Evolutionary conservation across 2,888 invertebrate species (phyloP).

Genomic region (Alloscopus bannaensis): DNA sequence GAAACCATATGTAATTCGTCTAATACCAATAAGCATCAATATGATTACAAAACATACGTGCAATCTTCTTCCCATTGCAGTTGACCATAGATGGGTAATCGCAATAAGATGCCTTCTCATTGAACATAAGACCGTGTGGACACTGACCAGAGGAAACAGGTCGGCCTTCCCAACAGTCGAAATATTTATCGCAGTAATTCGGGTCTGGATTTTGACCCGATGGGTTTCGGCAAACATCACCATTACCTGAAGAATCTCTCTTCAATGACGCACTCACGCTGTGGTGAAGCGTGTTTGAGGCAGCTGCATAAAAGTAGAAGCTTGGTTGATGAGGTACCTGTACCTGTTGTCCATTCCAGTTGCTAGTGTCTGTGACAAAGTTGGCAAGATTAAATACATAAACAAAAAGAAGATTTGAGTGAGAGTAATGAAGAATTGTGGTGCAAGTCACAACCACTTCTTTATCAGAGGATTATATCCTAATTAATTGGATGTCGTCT

Average conservation of each 20-base stretch:
- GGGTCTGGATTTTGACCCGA: constrained; percentile 50
- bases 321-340: constrained; percentile 43
- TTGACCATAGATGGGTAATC: constrained; percentile 69
- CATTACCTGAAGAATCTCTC: constrained; percentile 10
- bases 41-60: constrained; percentile 61
- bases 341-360: constrained; percentile 20
- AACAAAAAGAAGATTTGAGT: neutral
- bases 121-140: constrained; percentile 72
- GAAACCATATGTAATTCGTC: too few species aligned
- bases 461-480: constrained; percentile 25
- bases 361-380: constrained; percentile 27
- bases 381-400: too few species aligned
- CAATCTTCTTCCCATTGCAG: constrained; percentile 61
- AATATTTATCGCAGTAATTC: constrained; percentile 49
- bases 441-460: neutral
- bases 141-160: constrained; percentile 68
- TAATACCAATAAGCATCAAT: neutral
- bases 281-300: neutral
- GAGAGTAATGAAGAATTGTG: neutral
- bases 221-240: constrained; percentile 29
- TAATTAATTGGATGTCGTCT: constrained; percentile 43
- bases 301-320: neutral
- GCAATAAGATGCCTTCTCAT: constrained; percentile 65
- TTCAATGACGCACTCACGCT: neutral
- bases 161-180: constrained; percentile 49